Evolutionary conservation across 1,140 invertebrate genomes (phyloP).

Genomic region (Panagrolaimus sp.): DNA sequence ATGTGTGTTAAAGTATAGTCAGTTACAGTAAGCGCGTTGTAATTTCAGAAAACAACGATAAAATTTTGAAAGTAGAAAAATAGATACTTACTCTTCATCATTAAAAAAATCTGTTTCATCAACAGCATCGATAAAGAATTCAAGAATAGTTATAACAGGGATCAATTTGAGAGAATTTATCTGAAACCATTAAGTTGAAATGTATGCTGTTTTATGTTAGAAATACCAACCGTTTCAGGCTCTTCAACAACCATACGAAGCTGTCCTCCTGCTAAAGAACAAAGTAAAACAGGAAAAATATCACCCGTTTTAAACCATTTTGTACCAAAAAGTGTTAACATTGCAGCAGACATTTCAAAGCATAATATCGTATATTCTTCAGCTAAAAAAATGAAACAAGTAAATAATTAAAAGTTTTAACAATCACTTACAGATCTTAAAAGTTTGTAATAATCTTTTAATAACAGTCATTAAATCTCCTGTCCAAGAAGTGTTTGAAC

Average conservation of each 20-base stretch:
- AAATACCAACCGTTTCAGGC: not conserved
- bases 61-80: not conserved
- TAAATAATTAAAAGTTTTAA: not conserved
- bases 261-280: not conserved
- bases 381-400: not conserved
- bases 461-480: not conserved
- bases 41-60: too few species aligned
- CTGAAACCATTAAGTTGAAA: not conserved
- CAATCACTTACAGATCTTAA: not conserved
- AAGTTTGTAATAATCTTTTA: not conserved
- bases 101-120: not conserved
- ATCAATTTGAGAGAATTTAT: not conserved
- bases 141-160: not conserved
- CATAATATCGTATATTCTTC: not conserved
- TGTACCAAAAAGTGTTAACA: not conserved
- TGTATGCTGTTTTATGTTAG: too few species aligned
- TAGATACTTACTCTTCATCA: not conserved
- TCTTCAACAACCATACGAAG: constrained; percentile 3
- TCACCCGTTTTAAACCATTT: not conserved
- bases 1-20: too few species aligned
- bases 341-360: not conserved
- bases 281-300: not conserved
- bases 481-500: not conserved
- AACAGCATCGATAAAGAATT: constrained; percentile 7
- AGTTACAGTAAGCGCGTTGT: too few species aligned